Evolutionary conservation across 2,888 invertebrate species (phyloP), one percentile per base, ranked within the genome.

Genomic region (Strigamia maritima): DNA sequence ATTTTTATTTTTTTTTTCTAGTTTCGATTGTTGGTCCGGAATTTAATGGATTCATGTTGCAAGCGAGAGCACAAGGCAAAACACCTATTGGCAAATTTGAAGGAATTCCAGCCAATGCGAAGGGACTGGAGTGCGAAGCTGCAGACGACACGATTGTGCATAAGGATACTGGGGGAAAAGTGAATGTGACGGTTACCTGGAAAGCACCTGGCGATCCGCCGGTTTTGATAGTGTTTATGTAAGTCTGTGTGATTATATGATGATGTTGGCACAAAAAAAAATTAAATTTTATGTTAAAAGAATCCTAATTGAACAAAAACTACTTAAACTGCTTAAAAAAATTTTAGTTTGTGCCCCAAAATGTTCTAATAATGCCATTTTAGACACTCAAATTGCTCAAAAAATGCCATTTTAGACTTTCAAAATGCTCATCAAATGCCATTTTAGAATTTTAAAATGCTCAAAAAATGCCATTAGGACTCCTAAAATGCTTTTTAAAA

Each of bases 161-260:
- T 19, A 75, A 75, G 19, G 75, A 75, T 19, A 75, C 75, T 8
- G 75, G 75, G 12, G 75, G 75, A 22, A 75, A 75, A 75, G 19
- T 19, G 12, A 75, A 14, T 12, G 10, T 75, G 12, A 19, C 24
- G 31, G 12, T 75, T 10, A 75, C 24, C 8, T 75, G 75, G 75
- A 75, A 19, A 26, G 75, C 75, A 28, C 75, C 75, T 28, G 31
- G 10, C 19, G 24, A 22, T 8, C 16, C 24, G 10, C 28, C 10
- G 19, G 75, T 26, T 7, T 14, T 10, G 10, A 28, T 75, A 75
- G 31, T 10, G 10, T 75, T 75, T 28, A 28, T 12, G 75, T 75
- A 75, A 70, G 19, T 14, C 12, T 12, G 49, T 16, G 49, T 12
- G 16, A 44, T 44, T 12, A 44, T n/a, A 44, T 44, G 12, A 14